A percentile compares a stretch with the other conserved stretches of the same genome.
Evolutionary conservation across 1,140 invertebrate genomes (phyloP).

Genomic region (Atta texana): DNA sequence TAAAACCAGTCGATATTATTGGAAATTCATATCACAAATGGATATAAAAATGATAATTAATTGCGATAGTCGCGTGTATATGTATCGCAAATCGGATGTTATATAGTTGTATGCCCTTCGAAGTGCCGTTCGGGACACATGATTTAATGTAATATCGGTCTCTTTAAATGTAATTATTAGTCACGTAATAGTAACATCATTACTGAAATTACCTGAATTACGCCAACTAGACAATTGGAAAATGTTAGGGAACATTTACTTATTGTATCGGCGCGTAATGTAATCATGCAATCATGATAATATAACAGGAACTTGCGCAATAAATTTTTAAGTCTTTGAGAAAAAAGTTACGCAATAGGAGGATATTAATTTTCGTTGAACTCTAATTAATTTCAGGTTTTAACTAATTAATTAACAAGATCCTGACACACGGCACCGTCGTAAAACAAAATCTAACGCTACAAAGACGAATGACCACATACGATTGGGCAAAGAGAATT

Average conservation of each 20-base stretch:
- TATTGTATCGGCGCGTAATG: neutral
- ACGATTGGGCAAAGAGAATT: conserved; percentile 28
- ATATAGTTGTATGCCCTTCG: conserved; percentile 28
- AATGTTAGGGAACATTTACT: conserved; percentile 32
- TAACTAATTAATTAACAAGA: conserved; percentile 11
- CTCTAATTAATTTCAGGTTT: conserved; percentile 9
- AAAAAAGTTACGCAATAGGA: neutral
- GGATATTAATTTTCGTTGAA: neutral
- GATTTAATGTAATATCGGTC: conserved; percentile 41
- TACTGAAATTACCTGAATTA: conserved; percentile 41
- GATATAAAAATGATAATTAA: conserved; percentile 48
- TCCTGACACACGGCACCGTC: neutral
- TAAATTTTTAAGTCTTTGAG: neutral
- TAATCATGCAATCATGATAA: neutral
- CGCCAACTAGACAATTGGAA: conserved; percentile 25
- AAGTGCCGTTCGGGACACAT: neutral
- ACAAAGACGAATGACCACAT: neutral
- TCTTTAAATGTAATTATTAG: conserved; percentile 56
- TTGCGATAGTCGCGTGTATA: neutral
- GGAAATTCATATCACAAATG: conserved; percentile 14
- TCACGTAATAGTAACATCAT: conserved; percentile 49
- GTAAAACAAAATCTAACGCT: conserved; percentile 8
- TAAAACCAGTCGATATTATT: conserved; percentile 50
- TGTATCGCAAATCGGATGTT: conserved; percentile 32
- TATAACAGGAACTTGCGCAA: conserved; percentile 26